Percentiles rank a stretch among this genome's conserved stretches.
These are phyloP conservation scores for Endomychus coccineus DNA, from an alignment of 2,888 invertebrate species.

Conservation along the genomic window DNA sequence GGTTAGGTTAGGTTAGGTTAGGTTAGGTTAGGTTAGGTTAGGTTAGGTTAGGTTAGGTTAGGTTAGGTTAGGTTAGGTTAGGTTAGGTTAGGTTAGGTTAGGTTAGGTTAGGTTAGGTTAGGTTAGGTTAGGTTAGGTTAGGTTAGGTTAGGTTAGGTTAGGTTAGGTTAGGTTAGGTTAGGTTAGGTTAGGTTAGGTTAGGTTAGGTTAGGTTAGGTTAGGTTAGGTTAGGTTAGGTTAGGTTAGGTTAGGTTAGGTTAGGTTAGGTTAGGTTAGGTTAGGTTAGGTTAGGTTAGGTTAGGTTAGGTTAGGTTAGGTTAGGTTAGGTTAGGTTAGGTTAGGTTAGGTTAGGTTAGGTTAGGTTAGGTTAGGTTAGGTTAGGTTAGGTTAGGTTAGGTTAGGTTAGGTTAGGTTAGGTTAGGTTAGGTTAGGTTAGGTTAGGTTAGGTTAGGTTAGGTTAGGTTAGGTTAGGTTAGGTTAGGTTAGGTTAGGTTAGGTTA, in stretches of 20 bases:
- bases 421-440: conserved; percentile 11
- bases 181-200: background rate
- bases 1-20: conserved; percentile 1
- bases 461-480: conserved; percentile 17
- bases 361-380: no score
- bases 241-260: conserved; percentile 7
- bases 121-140: conserved; percentile 8
- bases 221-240: conserved; percentile 5
- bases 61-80: conserved; percentile 15
- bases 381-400: no score
- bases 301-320: conserved; percentile 3
- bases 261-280: conserved; percentile 1
- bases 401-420: no score
- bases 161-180: conserved; percentile 3
- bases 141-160: conserved; percentile 9
- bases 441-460: conserved; percentile 13
- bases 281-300: conserved; percentile 3
- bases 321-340: conserved; percentile 1
- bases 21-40: conserved; percentile 4
- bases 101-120: conserved; percentile 6
- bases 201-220: conserved; percentile 1
- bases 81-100: conserved; percentile 6
- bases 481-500: conserved; percentile 17
- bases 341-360: conserved; percentile 2
- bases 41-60: no score